A percentile compares a stretch with the other conserved stretches of the same genome.
These are phyloP conservation scores for Pseudomyrmex gracilis DNA, from an alignment of 1,140 invertebrate genomes.

Conservation along the genomic window DNA sequence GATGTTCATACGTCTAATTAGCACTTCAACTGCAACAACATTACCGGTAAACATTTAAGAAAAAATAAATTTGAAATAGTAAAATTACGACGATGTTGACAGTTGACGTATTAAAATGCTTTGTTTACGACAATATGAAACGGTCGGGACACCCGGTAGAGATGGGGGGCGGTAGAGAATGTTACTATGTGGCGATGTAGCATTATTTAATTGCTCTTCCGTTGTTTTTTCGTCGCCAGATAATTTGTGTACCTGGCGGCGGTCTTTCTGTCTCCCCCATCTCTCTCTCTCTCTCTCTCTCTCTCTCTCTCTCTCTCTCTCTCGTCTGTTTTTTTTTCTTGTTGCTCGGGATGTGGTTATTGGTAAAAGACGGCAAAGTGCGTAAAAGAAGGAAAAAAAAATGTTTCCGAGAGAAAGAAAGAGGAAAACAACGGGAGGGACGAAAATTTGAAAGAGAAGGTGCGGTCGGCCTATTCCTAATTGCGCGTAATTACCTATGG, in stretches of 20 bases:
- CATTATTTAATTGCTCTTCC: constrained; percentile 84
- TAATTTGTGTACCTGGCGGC: constrained; percentile 83
- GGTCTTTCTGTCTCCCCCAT: constrained; percentile 61
- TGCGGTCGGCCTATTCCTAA: constrained; percentile 78
- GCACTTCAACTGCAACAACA: no score
- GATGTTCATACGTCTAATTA: no score
- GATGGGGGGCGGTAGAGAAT: constrained; percentile 55
- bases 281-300: constrained; percentile 25
- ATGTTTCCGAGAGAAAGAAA: constrained; percentile 17
- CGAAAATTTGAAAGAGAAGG: constrained; percentile 43
- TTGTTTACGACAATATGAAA: constrained; percentile 3
- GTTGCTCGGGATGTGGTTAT: constrained; percentile 67
- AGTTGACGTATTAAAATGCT: no score
- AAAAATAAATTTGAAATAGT: no score
- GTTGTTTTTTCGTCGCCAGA: constrained; percentile 84
- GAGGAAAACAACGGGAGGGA: constrained; percentile 40
- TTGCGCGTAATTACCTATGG: constrained; percentile 83
- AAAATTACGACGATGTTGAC: no score
- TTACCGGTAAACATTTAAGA: no score
- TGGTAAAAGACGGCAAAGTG: constrained; percentile 32
- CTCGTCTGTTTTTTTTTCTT: constrained; percentile 15
- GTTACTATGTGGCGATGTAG: constrained; percentile 79
- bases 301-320: constrained; percentile 19
- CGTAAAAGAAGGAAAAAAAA: neutral
- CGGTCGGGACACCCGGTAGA: constrained; percentile 71